Conservation (phyloP, 2,797 vertebrate genomes). For the Bradypodion pumilum region DNA sequence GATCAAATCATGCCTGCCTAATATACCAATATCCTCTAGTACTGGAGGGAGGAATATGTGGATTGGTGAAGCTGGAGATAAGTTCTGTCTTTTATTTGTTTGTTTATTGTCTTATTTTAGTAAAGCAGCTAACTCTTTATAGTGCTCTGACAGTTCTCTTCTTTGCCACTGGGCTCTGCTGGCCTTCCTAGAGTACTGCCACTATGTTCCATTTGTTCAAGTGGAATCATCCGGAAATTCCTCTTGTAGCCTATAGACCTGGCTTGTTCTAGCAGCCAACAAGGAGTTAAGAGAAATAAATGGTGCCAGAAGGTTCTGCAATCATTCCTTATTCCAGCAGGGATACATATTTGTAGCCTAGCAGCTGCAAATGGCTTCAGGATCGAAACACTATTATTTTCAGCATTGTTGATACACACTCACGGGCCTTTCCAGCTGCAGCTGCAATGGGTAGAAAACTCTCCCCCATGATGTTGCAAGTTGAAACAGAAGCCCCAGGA, state of each 20-base stretch:
- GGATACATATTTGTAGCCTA: background rate
- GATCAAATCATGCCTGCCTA: no score
- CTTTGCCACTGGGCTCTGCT: no score
- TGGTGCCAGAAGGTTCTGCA: background rate
- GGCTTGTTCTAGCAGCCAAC: background rate
- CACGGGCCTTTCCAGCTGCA: conserved; percentile 20
- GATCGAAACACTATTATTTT: conserved; percentile 3
- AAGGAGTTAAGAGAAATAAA: conserved; percentile 6
- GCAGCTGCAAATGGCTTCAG: conserved; percentile 14
- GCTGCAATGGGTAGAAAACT: background rate
- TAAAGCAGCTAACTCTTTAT: no score
- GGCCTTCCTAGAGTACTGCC: no score
- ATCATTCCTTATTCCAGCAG: conserved; percentile 26
- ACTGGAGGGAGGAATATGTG: background rate
- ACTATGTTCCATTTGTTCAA: background rate
- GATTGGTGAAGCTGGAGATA: no score
- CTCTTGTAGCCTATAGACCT: conserved; percentile 7
- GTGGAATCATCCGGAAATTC: background rate
- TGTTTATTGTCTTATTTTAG: no score
- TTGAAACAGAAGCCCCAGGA: background rate
- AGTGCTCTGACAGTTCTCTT: no score
- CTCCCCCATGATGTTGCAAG: background rate
- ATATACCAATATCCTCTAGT: background rate
- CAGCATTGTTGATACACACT: background rate
- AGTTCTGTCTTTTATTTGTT: no score